Evolutionary conservation across 2,888 invertebrate genomes (phyloP), one percentile per base, ranked within the genome.

Genomic region (Caenorhabditis sp.): DNA sequence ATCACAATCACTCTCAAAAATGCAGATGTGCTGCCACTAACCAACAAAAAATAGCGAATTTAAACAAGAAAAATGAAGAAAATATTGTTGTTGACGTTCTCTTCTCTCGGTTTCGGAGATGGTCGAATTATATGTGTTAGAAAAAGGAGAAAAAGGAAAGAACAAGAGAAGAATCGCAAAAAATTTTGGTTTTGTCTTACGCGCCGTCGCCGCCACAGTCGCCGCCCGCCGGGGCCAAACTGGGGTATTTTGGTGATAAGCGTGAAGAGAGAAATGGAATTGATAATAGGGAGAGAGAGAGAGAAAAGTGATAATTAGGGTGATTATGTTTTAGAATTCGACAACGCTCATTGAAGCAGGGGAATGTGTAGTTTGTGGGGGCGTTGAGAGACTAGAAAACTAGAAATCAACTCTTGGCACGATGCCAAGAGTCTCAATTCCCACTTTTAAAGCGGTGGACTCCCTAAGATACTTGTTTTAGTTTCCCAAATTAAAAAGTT

Each of bases 211-310:
- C n/a, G n/a, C n/a, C n/a, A n/a, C n/a, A n/a, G n/a, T n/a, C 8
- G 19, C 19, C 51, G 22, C 51, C 51, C 51, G 31, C 31, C 38
- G 38, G 38, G 38, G 38, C 47, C 54, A 26, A 54, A 54, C n/a
- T n/a, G n/a, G n/a, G n/a, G n/a, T n/a, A n/a, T n/a, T n/a, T n/a
- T 14, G 54, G 22, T 54, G 22, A 54, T 14, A 22, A 19, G 54
- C 10, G 22, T 22, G 49, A 51, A 8, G 19, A n/a, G 10, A 10
- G 22, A 22, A 19, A 22, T 7, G 12, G 24, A 14, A 26, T n/a
- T 47, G n/a, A 19, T 47, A 19, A 47, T 5, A 47, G 14, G 14
- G 54, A 54, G 14, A 54, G 7, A 14, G 26, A 54, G 14, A 38
- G 38, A 38, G 38, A 38, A 6, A 31, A 31, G 31, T 10, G 12